Evolutionary conservation across 2,888 invertebrate genomes (phyloP).

Genomic region (Spilosoma lubricipeda): DNA sequence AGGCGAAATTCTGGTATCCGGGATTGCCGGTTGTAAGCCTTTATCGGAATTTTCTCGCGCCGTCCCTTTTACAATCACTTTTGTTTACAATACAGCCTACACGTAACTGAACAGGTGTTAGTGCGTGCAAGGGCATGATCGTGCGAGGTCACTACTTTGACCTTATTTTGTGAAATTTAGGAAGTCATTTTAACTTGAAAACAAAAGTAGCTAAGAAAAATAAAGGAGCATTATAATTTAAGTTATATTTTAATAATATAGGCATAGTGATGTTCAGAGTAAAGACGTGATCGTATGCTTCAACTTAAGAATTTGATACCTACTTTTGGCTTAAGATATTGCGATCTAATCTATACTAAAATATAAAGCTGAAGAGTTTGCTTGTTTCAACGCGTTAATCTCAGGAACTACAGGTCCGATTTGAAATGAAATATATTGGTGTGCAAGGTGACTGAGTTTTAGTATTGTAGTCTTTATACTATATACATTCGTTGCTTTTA

Average conservation of each 20-base stretch:
- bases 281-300: neutral
- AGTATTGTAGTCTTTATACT: too few relatives aligned
- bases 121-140: constrained; percentile 29
- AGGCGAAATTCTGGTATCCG: constrained; percentile 68
- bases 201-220: too few relatives aligned
- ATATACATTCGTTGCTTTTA: neutral
- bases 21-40: constrained; percentile 69
- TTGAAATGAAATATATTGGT: too few relatives aligned
- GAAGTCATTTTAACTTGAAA: neutral
- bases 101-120: constrained; percentile 32
- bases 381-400: too few relatives aligned
- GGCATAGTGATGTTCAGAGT: neutral
- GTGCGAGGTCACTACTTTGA: neutral
- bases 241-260: neutral
- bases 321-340: neutral
- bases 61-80: constrained; percentile 56
- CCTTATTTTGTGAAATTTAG: neutral
- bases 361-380: too few relatives aligned
- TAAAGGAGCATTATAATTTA: too few relatives aligned
- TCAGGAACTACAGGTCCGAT: too few relatives aligned
- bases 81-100: constrained; percentile 49
- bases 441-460: neutral
- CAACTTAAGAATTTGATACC: neutral
- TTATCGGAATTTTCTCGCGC: constrained; percentile 71
- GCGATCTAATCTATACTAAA: too few relatives aligned